phyloP scores from a whole-genome alignment of 1,140 invertebrate genomes.

The Sminthurinus signatus region DNA sequence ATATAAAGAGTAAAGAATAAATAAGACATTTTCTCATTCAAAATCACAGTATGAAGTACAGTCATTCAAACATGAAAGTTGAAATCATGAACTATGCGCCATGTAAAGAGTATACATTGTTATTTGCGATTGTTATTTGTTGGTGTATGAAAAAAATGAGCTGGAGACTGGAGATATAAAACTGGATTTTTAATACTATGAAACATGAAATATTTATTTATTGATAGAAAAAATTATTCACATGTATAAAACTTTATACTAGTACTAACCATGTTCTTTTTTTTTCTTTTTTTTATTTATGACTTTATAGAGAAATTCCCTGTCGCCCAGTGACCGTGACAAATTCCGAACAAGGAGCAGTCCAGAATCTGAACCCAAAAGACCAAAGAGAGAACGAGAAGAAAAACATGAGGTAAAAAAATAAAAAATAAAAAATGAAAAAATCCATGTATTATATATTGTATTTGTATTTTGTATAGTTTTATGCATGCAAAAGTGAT shows the following conservation, averaged over 20 bases:
- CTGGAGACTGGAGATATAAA: not conserved
- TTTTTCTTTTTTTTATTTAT: constrained; percentile 30
- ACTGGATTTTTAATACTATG: not conserved
- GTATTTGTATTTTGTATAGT: no score
- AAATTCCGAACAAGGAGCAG: constrained; percentile 40
- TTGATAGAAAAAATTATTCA: not conserved
- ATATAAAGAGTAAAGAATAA: no score
- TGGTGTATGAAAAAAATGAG: not conserved
- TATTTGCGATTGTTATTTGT: not conserved
- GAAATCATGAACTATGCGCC: no score
- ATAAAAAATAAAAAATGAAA: no score
- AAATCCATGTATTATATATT: no score
- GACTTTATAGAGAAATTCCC: constrained; percentile 35
- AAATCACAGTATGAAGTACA: no score
- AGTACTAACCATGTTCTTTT: constrained; percentile 4
- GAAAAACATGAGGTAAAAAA: constrained; percentile 40
- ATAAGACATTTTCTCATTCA: no score
- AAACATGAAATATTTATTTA: not conserved
- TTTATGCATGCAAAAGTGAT: no score
- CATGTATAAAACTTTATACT: not conserved
- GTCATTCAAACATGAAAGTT: no score
- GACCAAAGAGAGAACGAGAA: constrained; percentile 32
- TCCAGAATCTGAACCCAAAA: constrained; percentile 38
- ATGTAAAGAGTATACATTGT: no score
- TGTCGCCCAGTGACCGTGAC: constrained; percentile 40